Evolutionary conservation across 2,797 vertebrate species (phyloP).

Genomic region (Staurois parvus): DNA sequence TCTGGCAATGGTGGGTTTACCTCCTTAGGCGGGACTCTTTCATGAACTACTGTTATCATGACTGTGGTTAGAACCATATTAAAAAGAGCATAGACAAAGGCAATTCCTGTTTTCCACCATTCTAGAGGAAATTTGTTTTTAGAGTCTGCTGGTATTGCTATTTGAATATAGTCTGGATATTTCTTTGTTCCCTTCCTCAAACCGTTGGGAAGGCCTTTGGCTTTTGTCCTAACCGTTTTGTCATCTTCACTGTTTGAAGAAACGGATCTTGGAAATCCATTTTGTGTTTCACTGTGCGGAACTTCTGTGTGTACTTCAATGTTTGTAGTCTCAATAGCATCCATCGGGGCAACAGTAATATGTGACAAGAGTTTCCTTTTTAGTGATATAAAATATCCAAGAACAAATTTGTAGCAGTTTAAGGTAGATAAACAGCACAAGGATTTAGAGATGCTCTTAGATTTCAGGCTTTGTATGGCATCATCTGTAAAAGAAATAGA

Average conservation of each 20-base stretch:
- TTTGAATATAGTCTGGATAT: slow-evolving; percentile 93
- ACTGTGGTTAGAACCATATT: slow-evolving; percentile 94
- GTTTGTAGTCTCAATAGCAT: slow-evolving; percentile 79
- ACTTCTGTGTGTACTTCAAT: slow-evolving; percentile 80
- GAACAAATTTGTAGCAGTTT: background rate
- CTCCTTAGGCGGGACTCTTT: slow-evolving; percentile 96
- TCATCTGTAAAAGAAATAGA: slow-evolving; percentile 21
- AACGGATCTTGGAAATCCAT: slow-evolving; percentile 70
- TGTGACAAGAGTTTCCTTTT: slow-evolving; percentile 59
- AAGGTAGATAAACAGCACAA: background rate
- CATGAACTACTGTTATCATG: slow-evolving; percentile 96
- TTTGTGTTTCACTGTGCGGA: slow-evolving; percentile 69
- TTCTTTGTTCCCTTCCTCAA: slow-evolving; percentile 87
- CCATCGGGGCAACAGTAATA: slow-evolving; percentile 71
- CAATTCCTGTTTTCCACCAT: slow-evolving; percentile 96
- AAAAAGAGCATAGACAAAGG: slow-evolving; percentile 90
- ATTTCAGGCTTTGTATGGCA: background rate
- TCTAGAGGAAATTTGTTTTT: slow-evolving; percentile 89
- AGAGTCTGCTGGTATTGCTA: slow-evolving; percentile 88
- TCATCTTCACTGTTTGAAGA: slow-evolving; percentile 74
- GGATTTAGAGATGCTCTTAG: background rate
- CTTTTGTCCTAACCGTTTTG: slow-evolving; percentile 75
- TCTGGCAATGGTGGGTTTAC: slow-evolving; percentile 94
- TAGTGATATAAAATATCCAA: slow-evolving; percentile 1
- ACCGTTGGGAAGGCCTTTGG: slow-evolving; percentile 79